Evolutionary conservation across 2,888 invertebrate genomes (phyloP).

Genomic region (Drosophila yooni): DNA sequence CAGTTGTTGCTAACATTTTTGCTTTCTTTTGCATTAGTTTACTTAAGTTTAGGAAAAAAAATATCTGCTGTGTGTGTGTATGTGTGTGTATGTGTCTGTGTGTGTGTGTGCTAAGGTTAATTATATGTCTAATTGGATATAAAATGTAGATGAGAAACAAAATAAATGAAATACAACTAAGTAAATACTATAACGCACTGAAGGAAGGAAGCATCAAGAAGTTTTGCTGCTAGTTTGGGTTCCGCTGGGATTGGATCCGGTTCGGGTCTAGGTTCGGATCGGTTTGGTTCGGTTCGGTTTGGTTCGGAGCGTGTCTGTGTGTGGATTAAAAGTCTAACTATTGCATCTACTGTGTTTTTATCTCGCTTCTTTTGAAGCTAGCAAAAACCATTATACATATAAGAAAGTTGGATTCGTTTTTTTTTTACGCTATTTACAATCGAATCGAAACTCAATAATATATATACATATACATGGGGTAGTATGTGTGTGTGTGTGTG

Average conservation of each 20-base stretch:
- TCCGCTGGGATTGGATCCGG: constrained; percentile 40
- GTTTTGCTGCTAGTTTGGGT: constrained; percentile 45
- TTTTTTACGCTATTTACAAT: constrained; percentile 67
- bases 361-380: constrained; percentile 42
- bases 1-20: constrained; percentile 74
- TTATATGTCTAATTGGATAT: constrained; percentile 42
- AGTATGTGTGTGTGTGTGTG: constrained; percentile 44
- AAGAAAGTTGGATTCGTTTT: constrained; percentile 23
- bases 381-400: constrained; percentile 43
- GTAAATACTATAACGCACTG: constrained; percentile 59
- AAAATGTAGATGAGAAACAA: constrained; percentile 2
- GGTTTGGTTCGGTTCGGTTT: constrained; percentile 30
- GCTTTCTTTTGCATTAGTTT: constrained; percentile 61
- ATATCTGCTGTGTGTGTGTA: constrained; percentile 27
- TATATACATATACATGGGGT: constrained; percentile 65
- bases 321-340: constrained; percentile 37
- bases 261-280: constrained; percentile 32
- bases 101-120: constrained; percentile 42
- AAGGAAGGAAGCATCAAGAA: constrained; percentile 66
- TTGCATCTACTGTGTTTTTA: constrained; percentile 33
- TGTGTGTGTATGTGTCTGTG: constrained; percentile 25
- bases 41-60: constrained; percentile 75
- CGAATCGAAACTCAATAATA: constrained; percentile 60
- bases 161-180: constrained; percentile 39
- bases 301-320: constrained; percentile 5